Evolutionary conservation across 2,797 vertebrate species (phyloP), one percentile per base, ranked within the genome.

Genomic region (Microctenopoma steveboyesi): DNA sequence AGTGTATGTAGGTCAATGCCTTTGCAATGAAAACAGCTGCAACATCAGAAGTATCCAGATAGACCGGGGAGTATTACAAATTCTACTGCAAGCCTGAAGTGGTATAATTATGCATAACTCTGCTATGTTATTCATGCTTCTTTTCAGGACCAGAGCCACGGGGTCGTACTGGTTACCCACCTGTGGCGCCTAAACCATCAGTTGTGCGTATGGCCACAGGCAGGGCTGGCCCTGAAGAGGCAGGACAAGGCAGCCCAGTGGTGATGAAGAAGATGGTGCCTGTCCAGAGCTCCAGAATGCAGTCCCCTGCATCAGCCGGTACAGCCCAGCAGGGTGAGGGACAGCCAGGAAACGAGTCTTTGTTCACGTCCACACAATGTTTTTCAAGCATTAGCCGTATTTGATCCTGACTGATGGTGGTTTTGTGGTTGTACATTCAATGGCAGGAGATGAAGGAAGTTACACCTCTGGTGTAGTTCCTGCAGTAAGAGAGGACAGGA

Each of bases 231-330:
- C 81, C 84, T 57, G 87, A 88, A 4, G 93, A 90, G 14, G 86
- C 63, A 0, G 85, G 85, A 16, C 91, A 92, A 56, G 86, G 77
- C 54, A 84, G 92, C 74, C 90, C 91, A 5, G 87, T 88, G 74
- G 94, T 93, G 12, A 83, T 95, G 89, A 96, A 95, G 89, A 94
- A 95, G 72, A 91, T 92, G 66, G 88, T 92, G 62, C 90, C 95
- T 0, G 86, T 95, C 48, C 96, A 96, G 75, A 94, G 93, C 64
- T 80, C 93, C n/a, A 93, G 95, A 77, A 89, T 92, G 0, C 80
- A 83, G 1, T 69, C 90, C 0, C 69, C 89, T 59, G 73, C 74
- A 22, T 49, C 74, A 1, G 61, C 85, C 1, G 42, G 85, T 35
- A n/a, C 79, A 16, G 76, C 79, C 27, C 94, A 95, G 50, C 90